A percentile compares a stretch with the other conserved stretches of the same genome.
phyloP scores from a whole-genome alignment of 2,888 invertebrate genomes.

The Ochropleura plecta region DNA sequence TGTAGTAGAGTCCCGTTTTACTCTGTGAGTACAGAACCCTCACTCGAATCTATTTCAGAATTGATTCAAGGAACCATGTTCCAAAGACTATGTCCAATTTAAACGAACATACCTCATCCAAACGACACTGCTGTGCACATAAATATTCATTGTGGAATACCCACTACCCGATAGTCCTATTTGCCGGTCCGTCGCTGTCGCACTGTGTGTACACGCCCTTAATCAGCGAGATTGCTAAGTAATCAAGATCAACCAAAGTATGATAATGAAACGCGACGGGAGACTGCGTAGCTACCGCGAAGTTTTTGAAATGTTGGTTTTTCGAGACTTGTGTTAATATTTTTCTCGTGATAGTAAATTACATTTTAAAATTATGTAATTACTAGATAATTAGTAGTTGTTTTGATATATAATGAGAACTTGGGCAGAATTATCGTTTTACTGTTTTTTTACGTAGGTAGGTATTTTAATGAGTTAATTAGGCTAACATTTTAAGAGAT shows the following conservation, averaged over 20 bases:
- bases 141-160: conserved; percentile 83
- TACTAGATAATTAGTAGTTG: not conserved
- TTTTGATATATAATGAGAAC: not conserved
- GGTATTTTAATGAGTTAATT: not conserved
- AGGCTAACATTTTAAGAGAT: not conserved
- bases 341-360: not conserved
- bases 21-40: too few species aligned
- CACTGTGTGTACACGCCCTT: conserved; percentile 78
- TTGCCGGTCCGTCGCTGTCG: conserved; percentile 82
- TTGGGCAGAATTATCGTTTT: not conserved
- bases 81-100: conserved; percentile 66
- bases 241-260: conserved; percentile 82
- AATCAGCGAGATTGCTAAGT: conserved; percentile 86
- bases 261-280: conserved; percentile 77
- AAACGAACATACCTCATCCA: conserved; percentile 69
- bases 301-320: conserved; percentile 65
- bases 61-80: conserved; percentile 22
- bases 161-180: conserved; percentile 81
- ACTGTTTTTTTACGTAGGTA: not conserved
- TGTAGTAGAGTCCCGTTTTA: too few species aligned
- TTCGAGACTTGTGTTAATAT: conserved; percentile 2
- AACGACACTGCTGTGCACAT: conserved; percentile 78
- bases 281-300: conserved; percentile 70
- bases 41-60: not conserved
- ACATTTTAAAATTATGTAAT: not conserved